These are phyloP conservation scores for Syngnathus rostellatus DNA, from an alignment of 2,797 vertebrate species.

Conservation along the genomic window DNA sequence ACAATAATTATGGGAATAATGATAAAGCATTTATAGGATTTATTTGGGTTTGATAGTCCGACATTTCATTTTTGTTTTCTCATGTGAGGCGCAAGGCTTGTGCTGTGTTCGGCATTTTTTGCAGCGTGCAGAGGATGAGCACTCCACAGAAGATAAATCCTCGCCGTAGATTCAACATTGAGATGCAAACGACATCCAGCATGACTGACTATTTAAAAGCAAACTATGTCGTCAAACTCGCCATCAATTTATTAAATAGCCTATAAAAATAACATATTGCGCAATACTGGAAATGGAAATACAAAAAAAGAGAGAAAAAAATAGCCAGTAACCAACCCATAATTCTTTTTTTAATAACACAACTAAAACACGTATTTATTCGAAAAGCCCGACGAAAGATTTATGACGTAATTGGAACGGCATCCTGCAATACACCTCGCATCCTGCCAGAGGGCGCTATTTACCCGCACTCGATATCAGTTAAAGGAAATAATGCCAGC, in stretches of 20 bases:
- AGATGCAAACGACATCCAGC: background rate
- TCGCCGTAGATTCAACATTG: background rate
- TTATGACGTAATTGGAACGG: background rate
- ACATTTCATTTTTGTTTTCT: too few relatives aligned
- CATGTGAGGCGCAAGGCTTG: too few relatives aligned
- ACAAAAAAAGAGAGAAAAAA: background rate
- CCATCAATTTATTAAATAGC: background rate
- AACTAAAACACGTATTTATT: background rate
- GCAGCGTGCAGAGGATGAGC: conserved; percentile 27
- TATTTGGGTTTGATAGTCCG: too few relatives aligned
- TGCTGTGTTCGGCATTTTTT: conserved; percentile 13
- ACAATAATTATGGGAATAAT: too few relatives aligned
- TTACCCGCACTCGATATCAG: background rate
- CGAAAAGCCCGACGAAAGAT: background rate
- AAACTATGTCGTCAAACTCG: background rate
- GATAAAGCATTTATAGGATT: too few relatives aligned
- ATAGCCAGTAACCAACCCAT: background rate
- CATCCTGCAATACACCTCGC: background rate
- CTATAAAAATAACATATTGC: background rate
- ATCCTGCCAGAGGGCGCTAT: background rate
- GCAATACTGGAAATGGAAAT: background rate
- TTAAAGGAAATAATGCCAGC: background rate
- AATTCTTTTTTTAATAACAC: background rate
- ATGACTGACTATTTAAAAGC: background rate
- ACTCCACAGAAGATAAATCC: conserved; percentile 18